A percentile compares a stretch with the other conserved stretches of the same genome.
Evolutionary conservation across 2,888 invertebrate species (phyloP).

Genomic region (Raillietiella orientalis): DNA sequence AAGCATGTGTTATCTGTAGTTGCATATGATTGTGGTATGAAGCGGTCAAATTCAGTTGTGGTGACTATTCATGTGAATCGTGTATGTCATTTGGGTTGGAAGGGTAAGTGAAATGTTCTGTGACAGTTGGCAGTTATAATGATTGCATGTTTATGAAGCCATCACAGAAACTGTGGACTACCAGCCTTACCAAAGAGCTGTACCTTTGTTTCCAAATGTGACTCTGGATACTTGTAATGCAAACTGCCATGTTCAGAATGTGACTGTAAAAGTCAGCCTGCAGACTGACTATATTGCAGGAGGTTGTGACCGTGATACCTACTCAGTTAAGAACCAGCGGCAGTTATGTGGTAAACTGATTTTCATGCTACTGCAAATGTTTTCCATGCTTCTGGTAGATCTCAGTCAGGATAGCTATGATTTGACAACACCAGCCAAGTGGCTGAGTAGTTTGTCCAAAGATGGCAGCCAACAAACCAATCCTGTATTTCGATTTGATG

Average conservation of each 20-base stretch:
- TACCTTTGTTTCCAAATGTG: constrained; percentile 46
- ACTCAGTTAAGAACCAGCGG: constrained; percentile 48
- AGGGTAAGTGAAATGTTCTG: constrained; percentile 19
- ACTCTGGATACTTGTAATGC: constrained; percentile 21
- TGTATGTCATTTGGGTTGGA: constrained; percentile 41
- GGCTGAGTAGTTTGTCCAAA: too few species aligned
- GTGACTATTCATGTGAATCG: constrained; percentile 77
- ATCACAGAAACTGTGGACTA: constrained; percentile 57
- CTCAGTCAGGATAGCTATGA: too few species aligned
- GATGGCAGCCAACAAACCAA: too few species aligned
- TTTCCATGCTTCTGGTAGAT: not conserved
- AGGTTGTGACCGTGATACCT: constrained; percentile 83
- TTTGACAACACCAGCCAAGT: not conserved
- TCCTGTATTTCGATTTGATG: constrained; percentile 86
- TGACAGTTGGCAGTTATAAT: not conserved
- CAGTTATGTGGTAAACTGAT: constrained; percentile 35
- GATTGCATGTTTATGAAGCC: constrained; percentile 15
- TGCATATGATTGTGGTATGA: constrained; percentile 91
- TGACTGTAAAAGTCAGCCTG: constrained; percentile 21
- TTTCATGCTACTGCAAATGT: constrained; percentile 2
- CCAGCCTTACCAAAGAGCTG: constrained; percentile 43
- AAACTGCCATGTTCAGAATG: constrained; percentile 11
- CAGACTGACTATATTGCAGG: constrained; percentile 65
- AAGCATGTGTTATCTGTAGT: constrained; percentile 88
- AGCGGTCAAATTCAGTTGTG: constrained; percentile 68